Evolutionary conservation across 2,797 vertebrate genomes (phyloP), one percentile per base, ranked within the genome.

Genomic region (Muscicapa striata): DNA sequence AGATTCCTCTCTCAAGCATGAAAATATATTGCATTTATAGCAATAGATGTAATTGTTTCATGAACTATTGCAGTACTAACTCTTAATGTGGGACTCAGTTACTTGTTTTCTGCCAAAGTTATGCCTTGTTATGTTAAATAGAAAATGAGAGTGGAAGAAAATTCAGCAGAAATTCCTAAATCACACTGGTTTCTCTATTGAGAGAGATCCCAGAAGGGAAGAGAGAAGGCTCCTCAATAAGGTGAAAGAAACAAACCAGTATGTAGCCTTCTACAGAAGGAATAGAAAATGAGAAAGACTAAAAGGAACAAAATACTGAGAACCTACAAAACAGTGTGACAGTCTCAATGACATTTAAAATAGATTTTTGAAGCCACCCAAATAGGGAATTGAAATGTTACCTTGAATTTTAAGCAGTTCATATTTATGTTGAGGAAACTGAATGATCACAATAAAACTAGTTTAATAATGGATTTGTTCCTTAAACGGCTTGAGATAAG

Each of bases 291-390:
- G 89, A 92, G 92, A 58, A 58, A 85, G 43, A 17, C 58, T 94
- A 78, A 93, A 89, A 89, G 34, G 69, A 91, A 34, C 43, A 91
- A 95, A 95, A 91, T 77, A 22, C n/a, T 63, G 76, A 92, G 76
- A 87, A 69, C 26, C 19, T 83, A 89, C 55, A 58, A 89, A 84
- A 89, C 52, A 80, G n/a, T 27, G 24, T 84, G 67, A 87, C 69
- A 90, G 68, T 77, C 75, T 72, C 90, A 84, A 54, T 95, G 90
- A 95, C 90, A 95, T 95, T 96, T 93, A 91, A 89, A 94, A 85
- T 68, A 70, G 67, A 68, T 77, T 95, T 94, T 57, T 85, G 67
- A 93, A 89, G 30, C 54, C 29, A 94, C 43, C 59, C 59, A 89
- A 89, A 75, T 1, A 66, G 72, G 63, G 72, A 85, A 92, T 77